Percentiles rank a stretch among this genome's conserved stretches.
Conservation (phyloP, 2,888 invertebrate genomes). For the Caenorhabditis sp. region DNA sequence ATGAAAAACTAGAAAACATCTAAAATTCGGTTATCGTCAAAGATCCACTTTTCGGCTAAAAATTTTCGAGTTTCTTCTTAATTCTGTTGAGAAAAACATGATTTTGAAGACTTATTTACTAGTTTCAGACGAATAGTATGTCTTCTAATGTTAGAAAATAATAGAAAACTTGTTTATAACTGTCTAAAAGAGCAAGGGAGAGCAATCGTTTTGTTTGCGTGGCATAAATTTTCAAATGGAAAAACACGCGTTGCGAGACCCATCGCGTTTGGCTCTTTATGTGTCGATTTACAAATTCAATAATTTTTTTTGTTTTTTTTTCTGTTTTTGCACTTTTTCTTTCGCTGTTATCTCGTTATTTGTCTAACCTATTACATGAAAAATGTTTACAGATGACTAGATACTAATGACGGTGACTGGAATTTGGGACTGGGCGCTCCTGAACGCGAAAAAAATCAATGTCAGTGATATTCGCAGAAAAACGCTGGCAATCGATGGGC, state of each 20-base stretch:
- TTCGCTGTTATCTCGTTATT: conserved; percentile 3
- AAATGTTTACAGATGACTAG: conserved; percentile 17
- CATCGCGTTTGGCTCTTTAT: conserved; percentile 5
- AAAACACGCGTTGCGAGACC: conserved; percentile 31
- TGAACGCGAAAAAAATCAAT: conserved; percentile 22
- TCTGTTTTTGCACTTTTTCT: conserved; percentile 10
- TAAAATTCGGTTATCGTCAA: too few species aligned
- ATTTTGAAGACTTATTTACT: too few species aligned
- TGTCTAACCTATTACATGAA: background rate
- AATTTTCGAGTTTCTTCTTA: too few species aligned
- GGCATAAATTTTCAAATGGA: conserved; percentile 34
- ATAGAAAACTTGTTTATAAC: too few species aligned
- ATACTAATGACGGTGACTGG: conserved; percentile 45
- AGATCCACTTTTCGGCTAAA: too few species aligned
- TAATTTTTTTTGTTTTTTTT: background rate
- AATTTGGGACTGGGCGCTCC: conserved; percentile 44
- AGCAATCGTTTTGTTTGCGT: conserved; percentile 16
- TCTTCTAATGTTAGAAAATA: too few species aligned
- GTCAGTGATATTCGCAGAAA: conserved; percentile 33
- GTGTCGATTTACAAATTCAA: conserved; percentile 19
- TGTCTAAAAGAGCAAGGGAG: conserved; percentile 7
- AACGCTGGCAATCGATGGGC: conserved; percentile 51
- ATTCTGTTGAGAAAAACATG: too few species aligned
- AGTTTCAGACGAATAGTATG: too few species aligned
- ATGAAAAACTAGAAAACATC: too few species aligned